Percentiles rank a stretch among this genome's conserved stretches.
Conservation (phyloP, 2,113 vertebrate genomes). For the Silurus meridionalis region DNA sequence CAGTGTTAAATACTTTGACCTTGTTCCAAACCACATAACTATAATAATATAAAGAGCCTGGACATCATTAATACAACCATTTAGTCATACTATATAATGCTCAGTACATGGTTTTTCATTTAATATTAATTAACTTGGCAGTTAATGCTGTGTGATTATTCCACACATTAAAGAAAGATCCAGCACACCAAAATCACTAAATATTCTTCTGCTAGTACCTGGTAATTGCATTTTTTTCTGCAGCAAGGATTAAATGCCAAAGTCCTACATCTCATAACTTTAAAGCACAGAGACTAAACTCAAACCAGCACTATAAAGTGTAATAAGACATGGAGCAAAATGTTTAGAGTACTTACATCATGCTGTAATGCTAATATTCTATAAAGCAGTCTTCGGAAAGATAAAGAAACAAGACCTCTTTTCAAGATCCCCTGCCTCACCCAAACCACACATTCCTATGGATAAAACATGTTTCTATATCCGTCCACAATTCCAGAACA, state of each 20-base stretch:
- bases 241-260: neutral
- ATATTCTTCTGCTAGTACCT: neutral
- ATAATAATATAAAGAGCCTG: neutral
- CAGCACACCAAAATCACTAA: neutral
- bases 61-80: neutral
- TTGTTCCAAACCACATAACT: neutral
- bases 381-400: neutral
- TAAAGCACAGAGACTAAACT: neutral
- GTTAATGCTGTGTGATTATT: neutral
- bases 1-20: neutral
- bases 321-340: neutral
- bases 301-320: neutral
- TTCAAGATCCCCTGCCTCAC: neutral
- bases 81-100: neutral
- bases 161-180: neutral
- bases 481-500: neutral
- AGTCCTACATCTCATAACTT: neutral
- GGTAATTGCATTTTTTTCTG: neutral
- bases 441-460: neutral
- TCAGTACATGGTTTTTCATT: neutral
- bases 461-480: conserved; percentile 9
- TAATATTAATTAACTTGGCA: neutral
- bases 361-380: neutral
- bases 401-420: neutral
- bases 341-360: neutral